Conservation (phyloP, 2,797 vertebrate species). For the Tapirus indicus region DNA sequence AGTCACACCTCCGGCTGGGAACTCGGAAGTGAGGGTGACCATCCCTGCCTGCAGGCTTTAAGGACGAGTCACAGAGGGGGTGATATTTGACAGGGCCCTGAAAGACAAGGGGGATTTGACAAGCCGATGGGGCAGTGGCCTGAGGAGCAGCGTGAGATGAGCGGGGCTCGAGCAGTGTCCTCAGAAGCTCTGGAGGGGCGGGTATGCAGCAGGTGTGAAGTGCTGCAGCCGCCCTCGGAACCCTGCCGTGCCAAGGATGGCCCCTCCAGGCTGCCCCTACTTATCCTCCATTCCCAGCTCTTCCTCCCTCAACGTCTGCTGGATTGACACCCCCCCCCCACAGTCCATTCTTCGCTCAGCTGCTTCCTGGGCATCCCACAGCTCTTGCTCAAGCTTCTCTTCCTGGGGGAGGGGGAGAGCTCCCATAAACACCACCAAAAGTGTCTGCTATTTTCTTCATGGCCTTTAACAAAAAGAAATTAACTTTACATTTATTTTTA, state of each 20-base stretch:
- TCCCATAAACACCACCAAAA: neutral
- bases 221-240: neutral
- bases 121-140: rapidly evolving
- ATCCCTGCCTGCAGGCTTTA: neutral
- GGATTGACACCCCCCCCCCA: neutral
- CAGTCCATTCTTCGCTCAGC: neutral
- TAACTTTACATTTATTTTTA: neutral
- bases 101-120: neutral
- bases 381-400: neutral
- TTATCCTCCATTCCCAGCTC: neutral
- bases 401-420: neutral
- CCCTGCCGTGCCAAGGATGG: neutral
- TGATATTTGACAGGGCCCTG: neutral
- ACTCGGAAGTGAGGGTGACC: neutral
- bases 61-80: neutral
- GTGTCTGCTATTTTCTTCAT: neutral
- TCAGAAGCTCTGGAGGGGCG: rapidly evolving
- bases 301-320: neutral
- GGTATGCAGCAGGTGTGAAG: neutral
- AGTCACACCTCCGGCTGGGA: neutral
- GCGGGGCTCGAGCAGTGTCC: neutral
- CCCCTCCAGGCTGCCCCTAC: neutral
- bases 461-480: neutral
- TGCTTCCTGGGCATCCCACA: neutral
- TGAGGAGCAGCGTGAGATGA: neutral